Evolutionary conservation across 2,113 vertebrate species (phyloP).

Genomic region (Anas platyrhynchos): DNA sequence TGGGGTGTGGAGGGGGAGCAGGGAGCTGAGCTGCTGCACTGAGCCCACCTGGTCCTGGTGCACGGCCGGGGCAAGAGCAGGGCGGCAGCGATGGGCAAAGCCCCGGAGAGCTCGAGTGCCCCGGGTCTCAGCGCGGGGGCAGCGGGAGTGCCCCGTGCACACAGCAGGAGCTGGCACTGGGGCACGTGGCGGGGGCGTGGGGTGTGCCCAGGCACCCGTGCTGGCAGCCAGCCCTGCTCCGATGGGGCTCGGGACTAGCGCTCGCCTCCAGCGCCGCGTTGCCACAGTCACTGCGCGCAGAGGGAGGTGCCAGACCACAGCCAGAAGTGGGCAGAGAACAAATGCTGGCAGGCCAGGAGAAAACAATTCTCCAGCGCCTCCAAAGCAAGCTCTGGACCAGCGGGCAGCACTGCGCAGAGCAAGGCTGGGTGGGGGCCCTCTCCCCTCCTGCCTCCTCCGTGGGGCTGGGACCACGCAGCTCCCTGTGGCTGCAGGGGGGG

Average conservation of each 20-base stretch:
- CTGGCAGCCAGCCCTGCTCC: not conserved
- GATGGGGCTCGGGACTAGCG: not conserved
- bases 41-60: not conserved
- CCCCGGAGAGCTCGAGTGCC: fast-evolving
- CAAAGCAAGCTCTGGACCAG: not conserved
- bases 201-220: not conserved
- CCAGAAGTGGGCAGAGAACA: not conserved
- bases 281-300: not conserved
- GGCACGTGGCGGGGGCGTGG: fast-evolving
- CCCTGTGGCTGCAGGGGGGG: fast-evolving
- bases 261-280: not conserved
- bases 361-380: not conserved
- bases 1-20: not conserved
- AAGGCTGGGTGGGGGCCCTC: not conserved
- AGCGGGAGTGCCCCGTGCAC: fast-evolving
- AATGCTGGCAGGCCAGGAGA: not conserved
- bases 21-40: not conserved
- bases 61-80: not conserved
- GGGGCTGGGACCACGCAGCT: not conserved
- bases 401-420: fast-evolving
- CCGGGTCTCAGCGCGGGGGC: not conserved
- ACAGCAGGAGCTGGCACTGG: fast-evolving
- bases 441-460: not conserved
- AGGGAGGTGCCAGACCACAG: not conserved
- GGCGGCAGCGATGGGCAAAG: not conserved